These are phyloP conservation scores for Theodoxus fluviatilis DNA, from an alignment of 2,888 invertebrate species.

Conservation along the genomic window DNA sequence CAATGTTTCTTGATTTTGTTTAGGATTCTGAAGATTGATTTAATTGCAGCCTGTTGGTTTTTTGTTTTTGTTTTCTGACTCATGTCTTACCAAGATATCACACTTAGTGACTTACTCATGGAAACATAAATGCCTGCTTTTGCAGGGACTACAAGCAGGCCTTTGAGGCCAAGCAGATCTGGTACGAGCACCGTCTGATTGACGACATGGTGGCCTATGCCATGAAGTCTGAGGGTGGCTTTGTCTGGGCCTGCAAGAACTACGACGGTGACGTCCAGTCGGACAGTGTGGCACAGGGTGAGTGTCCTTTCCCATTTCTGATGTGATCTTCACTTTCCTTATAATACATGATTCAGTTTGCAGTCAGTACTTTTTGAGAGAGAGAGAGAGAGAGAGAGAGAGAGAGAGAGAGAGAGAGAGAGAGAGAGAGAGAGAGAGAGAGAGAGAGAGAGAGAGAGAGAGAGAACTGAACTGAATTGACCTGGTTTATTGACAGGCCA, in stretches of 20 bases:
- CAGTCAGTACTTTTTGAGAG: too few species aligned
- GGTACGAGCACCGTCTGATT: constrained; percentile 98
- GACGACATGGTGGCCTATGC: constrained; percentile 99
- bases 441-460: too few species aligned
- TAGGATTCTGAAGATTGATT: background rate
- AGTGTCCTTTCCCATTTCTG: background rate
- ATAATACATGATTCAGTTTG: background rate
- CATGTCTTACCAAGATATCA: background rate
- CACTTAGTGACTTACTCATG: background rate
- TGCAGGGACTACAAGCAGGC: constrained; percentile 79
- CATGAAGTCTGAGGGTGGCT: constrained; percentile 97
- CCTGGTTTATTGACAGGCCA: too few species aligned
- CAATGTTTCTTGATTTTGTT: too few species aligned
- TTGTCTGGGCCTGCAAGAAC: constrained; percentile 99
- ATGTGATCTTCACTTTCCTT: background rate
- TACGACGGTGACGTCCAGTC: constrained; percentile 99
- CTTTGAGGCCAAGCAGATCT: constrained; percentile 86
- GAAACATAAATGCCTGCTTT: constrained; percentile 9
- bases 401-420: too few species aligned
- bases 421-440: too few species aligned
- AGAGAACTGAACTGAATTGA: too few species aligned
- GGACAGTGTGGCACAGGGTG: constrained; percentile 95
- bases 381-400: too few species aligned
- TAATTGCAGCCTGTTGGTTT: too few species aligned
- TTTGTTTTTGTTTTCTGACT: too few species aligned